Conservation (phyloP, 2,113 vertebrate species). For the Psophia crepitans region DNA sequence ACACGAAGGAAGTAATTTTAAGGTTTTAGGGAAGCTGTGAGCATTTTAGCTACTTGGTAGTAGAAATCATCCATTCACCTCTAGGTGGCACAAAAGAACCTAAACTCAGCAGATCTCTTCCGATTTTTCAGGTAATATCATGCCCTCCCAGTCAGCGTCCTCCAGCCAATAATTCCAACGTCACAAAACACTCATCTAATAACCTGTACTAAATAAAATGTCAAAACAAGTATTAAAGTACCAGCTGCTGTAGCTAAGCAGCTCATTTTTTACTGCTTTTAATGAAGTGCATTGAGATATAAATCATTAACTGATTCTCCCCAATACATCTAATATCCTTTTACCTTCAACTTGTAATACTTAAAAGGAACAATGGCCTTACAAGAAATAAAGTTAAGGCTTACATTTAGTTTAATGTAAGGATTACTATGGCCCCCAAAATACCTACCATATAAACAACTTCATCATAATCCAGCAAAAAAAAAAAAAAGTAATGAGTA, state of each 20-base stretch:
- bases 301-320: background rate
- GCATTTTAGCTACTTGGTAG: background rate
- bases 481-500: background rate
- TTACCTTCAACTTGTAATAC: background rate
- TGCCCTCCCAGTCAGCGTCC: background rate
- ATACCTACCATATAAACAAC: background rate
- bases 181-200: background rate
- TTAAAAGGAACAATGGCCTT: background rate
- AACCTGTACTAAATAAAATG: background rate
- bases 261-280: background rate
- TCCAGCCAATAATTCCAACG: background rate
- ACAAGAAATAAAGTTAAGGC: background rate
- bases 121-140: background rate
- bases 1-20: background rate
- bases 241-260: background rate
- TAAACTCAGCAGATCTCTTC: background rate
- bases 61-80: background rate
- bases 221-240: background rate
- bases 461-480: background rate
- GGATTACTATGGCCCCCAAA: background rate
- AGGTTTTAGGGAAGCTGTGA: background rate
- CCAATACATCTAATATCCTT: background rate
- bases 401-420: background rate
- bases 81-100: conserved; percentile 66
- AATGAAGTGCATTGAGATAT: background rate